Conservation (phyloP, 1,140 invertebrate genomes). For the Macrocentrus cingulum region DNA sequence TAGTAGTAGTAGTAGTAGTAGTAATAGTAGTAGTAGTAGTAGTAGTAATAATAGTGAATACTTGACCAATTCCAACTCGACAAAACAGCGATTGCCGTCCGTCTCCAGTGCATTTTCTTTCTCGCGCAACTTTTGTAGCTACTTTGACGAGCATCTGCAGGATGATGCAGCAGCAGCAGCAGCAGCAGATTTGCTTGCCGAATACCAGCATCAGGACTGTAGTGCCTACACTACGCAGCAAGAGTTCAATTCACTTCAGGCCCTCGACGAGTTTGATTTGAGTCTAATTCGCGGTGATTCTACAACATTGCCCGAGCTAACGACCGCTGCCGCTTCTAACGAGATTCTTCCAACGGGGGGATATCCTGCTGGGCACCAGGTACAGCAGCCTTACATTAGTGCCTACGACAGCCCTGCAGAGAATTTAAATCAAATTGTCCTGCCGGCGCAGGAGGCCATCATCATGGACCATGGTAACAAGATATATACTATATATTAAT, state of each 20-base stretch:
- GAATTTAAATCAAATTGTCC: too few relatives aligned
- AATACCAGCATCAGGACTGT: conserved; percentile 39
- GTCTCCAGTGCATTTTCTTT: conserved; percentile 51
- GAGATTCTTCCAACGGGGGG: conserved; percentile 27
- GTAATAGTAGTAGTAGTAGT: too few relatives aligned
- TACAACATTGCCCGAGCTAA: conserved; percentile 40
- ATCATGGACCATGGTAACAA: too few relatives aligned
- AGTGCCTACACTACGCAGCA: conserved; percentile 16
- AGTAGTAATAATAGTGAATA: conserved; percentile 37
- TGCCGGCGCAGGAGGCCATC: too few relatives aligned
- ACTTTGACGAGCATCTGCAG: conserved; percentile 25
- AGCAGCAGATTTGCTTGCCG: conserved; percentile 22
- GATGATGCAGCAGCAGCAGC: conserved; percentile 25
- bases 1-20: too few relatives aligned
- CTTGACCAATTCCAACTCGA: conserved; percentile 21
- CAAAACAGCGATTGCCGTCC: conserved; percentile 41
- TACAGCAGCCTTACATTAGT: too few relatives aligned
- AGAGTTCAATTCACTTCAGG: conserved; percentile 32
- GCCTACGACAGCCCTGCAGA: too few relatives aligned
- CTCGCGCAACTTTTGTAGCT: conserved; percentile 40
- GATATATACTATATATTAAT: neutral
- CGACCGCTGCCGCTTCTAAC: conserved; percentile 23
- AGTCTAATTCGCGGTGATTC: conserved; percentile 54
- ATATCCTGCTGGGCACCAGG: conserved; percentile 35
- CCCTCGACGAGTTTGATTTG: conserved; percentile 50